Evolutionary conservation across 1,140 invertebrate genomes (phyloP).

Genomic region (Popillia japonica): DNA sequence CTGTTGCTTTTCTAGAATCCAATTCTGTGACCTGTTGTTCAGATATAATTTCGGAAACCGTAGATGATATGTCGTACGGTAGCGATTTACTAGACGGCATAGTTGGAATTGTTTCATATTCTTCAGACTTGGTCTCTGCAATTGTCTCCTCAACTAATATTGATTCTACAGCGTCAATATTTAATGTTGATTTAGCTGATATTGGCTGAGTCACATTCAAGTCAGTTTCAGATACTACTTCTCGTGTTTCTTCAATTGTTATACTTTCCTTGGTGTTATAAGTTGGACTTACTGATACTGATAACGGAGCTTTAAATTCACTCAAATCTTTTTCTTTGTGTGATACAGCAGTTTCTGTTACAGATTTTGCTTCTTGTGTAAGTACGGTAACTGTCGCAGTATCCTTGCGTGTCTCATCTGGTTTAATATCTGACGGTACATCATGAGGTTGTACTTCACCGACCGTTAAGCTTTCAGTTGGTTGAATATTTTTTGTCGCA

Average conservation of each 20-base stretch:
- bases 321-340: slow-evolving; percentile 66
- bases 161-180: slow-evolving; percentile 69
- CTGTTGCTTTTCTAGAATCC: slow-evolving; percentile 59
- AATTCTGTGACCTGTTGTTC: slow-evolving; percentile 64
- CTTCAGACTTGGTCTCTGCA: slow-evolving; percentile 75
- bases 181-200: slow-evolving; percentile 66
- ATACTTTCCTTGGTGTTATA: slow-evolving; percentile 66
- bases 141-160: slow-evolving; percentile 72
- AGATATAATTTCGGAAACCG: slow-evolving; percentile 64
- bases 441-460: slow-evolving; percentile 68
- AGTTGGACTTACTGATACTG: slow-evolving; percentile 62
- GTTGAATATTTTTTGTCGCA: slow-evolving; percentile 64
- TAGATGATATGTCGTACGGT: slow-evolving; percentile 58
- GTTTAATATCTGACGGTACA: slow-evolving; percentile 63
- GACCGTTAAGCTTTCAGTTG: slow-evolving; percentile 65
- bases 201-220: slow-evolving; percentile 55
- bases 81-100: slow-evolving; percentile 50
- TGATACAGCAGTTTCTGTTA: slow-evolving; percentile 64
- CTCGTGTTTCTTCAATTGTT: slow-evolving; percentile 70
- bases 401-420: slow-evolving; percentile 64
- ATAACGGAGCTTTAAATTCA: slow-evolving; percentile 59
- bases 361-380: slow-evolving; percentile 66
- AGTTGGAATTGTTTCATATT: slow-evolving; percentile 59
- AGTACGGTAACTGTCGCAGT: slow-evolving; percentile 62
- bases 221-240: slow-evolving; percentile 67